Conservation (phyloP, 2,797 vertebrate genomes). For the Enteromius fasciolatus region DNA sequence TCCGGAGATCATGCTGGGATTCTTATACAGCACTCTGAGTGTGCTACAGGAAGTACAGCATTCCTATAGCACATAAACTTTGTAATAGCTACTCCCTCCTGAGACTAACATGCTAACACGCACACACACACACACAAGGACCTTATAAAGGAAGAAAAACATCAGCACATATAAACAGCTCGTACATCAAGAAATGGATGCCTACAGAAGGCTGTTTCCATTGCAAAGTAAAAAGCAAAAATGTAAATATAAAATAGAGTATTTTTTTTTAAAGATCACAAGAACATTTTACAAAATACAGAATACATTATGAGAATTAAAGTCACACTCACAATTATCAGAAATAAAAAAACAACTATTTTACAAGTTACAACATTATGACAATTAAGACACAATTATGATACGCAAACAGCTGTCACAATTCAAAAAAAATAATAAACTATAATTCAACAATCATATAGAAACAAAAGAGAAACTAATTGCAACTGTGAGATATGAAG, state of each 20-base stretch:
- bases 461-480: neutral
- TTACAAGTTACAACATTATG: too few relatives aligned
- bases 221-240: neutral
- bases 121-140: conserved; percentile 19
- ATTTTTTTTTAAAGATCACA: neutral
- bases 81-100: conserved; percentile 34
- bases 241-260: neutral
- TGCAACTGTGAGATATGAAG: neutral
- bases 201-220: neutral
- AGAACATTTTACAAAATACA: neutral
- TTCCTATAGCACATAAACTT: conserved; percentile 44
- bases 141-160: conserved; percentile 33
- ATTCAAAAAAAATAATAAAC: too few relatives aligned
- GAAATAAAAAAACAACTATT: neutral
- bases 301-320: neutral
- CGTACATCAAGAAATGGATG: conserved; percentile 9
- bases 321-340: neutral
- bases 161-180: neutral
- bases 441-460: neutral
- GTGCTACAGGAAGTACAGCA: conserved; percentile 38
- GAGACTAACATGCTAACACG: conserved; percentile 13
- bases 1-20: conserved; percentile 31
- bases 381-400: neutral
- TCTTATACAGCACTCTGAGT: conserved; percentile 30
- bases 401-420: neutral